Evolutionary conservation across 1,140 invertebrate genomes (phyloP).

Genomic region (Drosophila littoralis): DNA sequence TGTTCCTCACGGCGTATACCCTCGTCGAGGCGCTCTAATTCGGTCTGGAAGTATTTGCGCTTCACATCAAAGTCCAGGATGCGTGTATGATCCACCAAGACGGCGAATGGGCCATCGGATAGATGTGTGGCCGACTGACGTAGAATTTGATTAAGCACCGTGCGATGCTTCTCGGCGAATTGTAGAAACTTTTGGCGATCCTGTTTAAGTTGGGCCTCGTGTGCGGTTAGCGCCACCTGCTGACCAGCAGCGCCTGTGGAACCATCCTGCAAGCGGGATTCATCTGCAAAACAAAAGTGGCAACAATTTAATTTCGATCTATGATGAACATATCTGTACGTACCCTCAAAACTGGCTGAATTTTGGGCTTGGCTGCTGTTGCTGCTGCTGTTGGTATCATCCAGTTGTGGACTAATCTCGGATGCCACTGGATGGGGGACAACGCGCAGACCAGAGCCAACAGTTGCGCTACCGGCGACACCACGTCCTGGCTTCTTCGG

Average conservation of each 20-base stretch:
- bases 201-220: conserved; percentile 66
- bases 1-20: conserved; percentile 94
- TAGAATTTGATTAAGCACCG: conserved; percentile 96
- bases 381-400: conserved; percentile 54
- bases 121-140: conserved; percentile 94
- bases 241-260: conserved; percentile 31
- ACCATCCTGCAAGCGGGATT: conserved; percentile 57
- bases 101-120: conserved; percentile 94
- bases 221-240: conserved; percentile 37
- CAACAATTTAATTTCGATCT: neutral
- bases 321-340: neutral
- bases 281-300: conserved; percentile 23
- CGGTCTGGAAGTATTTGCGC: conserved; percentile 94
- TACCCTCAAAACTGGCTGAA: conserved; percentile 54
- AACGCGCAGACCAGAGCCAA: conserved; percentile 38
- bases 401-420: conserved; percentile 54
- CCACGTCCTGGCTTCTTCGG: conserved; percentile 58
- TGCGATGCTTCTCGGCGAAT: conserved; percentile 95
- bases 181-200: conserved; percentile 91
- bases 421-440: neutral
- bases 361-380: conserved; percentile 47
- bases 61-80: conserved; percentile 97
- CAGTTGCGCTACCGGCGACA: neutral
- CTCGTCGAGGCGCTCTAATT: conserved; percentile 92
- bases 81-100: conserved; percentile 95